Evolutionary conservation across 2,113 vertebrate species (phyloP), one percentile per base, ranked within the genome.

Genomic region (Lasiurus cinereus): DNA sequence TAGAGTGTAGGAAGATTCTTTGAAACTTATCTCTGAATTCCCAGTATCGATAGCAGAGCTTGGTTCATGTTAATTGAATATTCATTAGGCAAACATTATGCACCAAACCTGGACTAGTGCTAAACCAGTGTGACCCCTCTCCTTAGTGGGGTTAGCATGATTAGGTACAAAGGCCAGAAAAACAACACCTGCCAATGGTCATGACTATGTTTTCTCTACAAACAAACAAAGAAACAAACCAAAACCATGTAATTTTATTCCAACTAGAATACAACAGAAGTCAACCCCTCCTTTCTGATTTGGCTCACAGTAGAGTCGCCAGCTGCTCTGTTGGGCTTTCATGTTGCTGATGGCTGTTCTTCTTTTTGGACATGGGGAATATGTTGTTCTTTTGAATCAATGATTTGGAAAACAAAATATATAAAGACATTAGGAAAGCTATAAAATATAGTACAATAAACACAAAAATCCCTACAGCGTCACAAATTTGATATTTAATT

Each of bases 351-450:
- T 77, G 69, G n/a, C 77, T 88, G 11, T 36, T 88, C 43, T 50
- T 86, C n/a, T 82, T 91, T 92, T 79, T 56, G 96, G 67, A 50
- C 14, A 24, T 64, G 54, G 24, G 33, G 43, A 77, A 92, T 93
- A 84, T 90, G 77, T 84, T 83, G 72, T 59, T 84, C 54, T 83
- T 74, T 94, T 95, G 56, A 94, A 83, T 77, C 62, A 91, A 8
- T 76, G 54, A 88, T 59, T 92, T 93, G 59, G 80, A 21, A 79
- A 89, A 83, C 59, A 74, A 74, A 85, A 92, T 31, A 66, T 79
- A 64, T 16, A 50, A 18, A 48, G 82, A 80, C 52, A 77, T 52
- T 86, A 48, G 66, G 24, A 92, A 85, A 64, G 31, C 21, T 82
- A 64, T 2, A 43, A 77, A 64, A 36, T 92, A 14, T 31, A 91